Conservation (phyloP, 2,888 invertebrate species). For the Villa cingulata region DNA sequence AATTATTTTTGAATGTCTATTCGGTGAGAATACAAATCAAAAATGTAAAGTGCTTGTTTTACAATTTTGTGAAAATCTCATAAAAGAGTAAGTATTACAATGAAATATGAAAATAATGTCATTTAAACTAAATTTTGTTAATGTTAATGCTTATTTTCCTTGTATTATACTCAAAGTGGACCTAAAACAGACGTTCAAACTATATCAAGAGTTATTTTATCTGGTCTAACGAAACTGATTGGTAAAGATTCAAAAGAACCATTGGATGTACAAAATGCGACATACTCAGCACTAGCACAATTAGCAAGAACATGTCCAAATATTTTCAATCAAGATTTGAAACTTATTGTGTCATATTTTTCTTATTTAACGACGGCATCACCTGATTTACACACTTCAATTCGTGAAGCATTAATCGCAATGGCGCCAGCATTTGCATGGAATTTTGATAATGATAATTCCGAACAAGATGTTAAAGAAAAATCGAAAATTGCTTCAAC, state of each 20-base stretch:
- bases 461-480: constrained; percentile 16
- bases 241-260: constrained; percentile 29
- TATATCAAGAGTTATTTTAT: constrained; percentile 31
- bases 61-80: constrained; percentile 67
- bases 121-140: not conserved
- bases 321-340: constrained; percentile 53
- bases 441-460: constrained; percentile 17
- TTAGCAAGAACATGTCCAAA: constrained; percentile 41
- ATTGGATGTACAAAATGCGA: constrained; percentile 38
- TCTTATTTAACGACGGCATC: constrained; percentile 29
- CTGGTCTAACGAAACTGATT: constrained; percentile 32
- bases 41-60: constrained; percentile 69
- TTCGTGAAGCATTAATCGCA: constrained; percentile 53
- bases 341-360: constrained; percentile 32
- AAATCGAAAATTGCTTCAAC: not conserved
- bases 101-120: not conserved
- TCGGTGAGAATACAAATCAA: constrained; percentile 68
- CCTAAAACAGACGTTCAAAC: constrained; percentile 30
- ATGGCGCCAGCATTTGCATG: constrained; percentile 52
- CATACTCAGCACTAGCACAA: constrained; percentile 33
- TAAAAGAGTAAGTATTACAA: constrained; percentile 54
- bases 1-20: constrained; percentile 79
- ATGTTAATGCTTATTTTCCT: no score
- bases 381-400: constrained; percentile 45
- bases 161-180: constrained; percentile 25